Conservation (phyloP, 2,888 invertebrate genomes). For the Amphipoea lucens region DNA sequence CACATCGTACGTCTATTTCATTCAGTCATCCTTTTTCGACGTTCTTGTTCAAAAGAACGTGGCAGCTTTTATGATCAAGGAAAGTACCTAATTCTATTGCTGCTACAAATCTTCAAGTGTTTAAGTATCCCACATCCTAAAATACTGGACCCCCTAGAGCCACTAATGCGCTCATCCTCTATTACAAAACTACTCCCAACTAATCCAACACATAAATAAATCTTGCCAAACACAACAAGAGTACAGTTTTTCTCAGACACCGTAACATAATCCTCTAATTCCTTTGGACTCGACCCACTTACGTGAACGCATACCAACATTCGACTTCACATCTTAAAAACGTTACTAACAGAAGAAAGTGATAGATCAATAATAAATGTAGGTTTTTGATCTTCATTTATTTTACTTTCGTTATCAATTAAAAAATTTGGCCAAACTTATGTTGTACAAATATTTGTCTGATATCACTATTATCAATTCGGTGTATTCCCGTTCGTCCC, state of each 20-base stretch:
- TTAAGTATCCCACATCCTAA: constrained; percentile 1
- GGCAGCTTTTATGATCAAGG: neutral
- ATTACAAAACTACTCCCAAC: constrained; percentile 34
- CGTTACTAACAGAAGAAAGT: neutral
- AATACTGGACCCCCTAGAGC: neutral
- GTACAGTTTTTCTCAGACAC: constrained; percentile 37
- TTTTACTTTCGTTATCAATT: neutral
- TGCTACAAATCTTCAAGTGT: neutral
- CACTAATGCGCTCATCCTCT: constrained; percentile 15
- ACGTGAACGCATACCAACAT: neutral
- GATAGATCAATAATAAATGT: neutral
- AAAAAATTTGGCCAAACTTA: neutral
- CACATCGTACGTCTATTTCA: neutral
- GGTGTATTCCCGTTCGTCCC: no score
- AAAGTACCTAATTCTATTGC: neutral
- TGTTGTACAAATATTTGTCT: neutral
- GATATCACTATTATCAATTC: neutral
- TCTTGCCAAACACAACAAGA: constrained; percentile 42
- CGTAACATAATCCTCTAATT: constrained; percentile 61
- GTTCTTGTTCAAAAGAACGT: neutral
- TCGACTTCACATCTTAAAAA: constrained; percentile 5
- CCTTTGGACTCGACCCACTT: constrained; percentile 48
- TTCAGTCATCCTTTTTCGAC: neutral
- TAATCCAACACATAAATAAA: constrained; percentile 33
- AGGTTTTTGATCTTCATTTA: neutral